These are phyloP conservation scores for Stratiomys singularior DNA, from an alignment of 2,888 invertebrate species.

Conservation along the genomic window DNA sequence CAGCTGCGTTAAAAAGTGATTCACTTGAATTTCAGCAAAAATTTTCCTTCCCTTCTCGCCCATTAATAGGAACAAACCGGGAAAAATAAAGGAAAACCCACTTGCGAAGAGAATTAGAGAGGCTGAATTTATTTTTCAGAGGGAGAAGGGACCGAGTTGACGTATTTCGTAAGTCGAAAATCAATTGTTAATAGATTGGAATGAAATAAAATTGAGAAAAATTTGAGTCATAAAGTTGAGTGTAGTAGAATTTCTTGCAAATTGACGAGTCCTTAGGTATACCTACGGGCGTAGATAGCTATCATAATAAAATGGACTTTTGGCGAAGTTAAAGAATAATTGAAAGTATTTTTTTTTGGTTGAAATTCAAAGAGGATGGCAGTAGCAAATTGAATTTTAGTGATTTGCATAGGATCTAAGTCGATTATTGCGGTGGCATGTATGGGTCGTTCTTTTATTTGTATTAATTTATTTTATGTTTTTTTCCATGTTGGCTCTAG, in stretches of 20 bases:
- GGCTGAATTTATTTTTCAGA: not conserved
- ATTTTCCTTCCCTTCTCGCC: not conserved
- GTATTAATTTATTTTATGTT: no score
- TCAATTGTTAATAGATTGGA: constrained; percentile 28
- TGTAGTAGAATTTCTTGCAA: constrained; percentile 5
- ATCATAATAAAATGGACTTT: not conserved
- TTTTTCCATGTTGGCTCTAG: no score
- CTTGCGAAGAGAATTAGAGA: not conserved
- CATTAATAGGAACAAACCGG: not conserved
- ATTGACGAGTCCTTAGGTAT: not conserved
- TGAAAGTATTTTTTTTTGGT: constrained; percentile 4
- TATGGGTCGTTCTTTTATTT: no score
- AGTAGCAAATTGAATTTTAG: not conserved
- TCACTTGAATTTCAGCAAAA: not conserved
- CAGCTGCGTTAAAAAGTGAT: not conserved
- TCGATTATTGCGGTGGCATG: no score
- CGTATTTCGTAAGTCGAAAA: constrained; percentile 7
- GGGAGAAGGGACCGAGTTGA: not conserved
- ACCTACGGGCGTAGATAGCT: not conserved
- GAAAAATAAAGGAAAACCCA: not conserved
- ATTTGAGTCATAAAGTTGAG: not conserved
- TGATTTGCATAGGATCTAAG: no score
- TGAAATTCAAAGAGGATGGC: not conserved
- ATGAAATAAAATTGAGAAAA: constrained; percentile 21
- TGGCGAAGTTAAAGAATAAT: not conserved